Base-by-base conservation (phyloP, 2,797 vertebrate species). In the Pseudopleuronectes americanus region DNA sequence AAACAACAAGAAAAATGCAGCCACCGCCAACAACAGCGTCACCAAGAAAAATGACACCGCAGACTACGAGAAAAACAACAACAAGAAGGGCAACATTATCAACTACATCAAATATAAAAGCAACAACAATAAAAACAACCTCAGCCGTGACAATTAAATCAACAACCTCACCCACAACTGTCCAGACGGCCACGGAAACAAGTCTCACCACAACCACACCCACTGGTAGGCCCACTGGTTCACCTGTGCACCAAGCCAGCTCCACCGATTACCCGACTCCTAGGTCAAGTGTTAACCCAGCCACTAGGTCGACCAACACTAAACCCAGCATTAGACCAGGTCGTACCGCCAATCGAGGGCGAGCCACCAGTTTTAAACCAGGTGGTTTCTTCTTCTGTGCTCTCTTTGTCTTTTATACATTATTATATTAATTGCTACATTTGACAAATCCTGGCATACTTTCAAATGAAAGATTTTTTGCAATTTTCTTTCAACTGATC, bases 151-250 rank as follows among this genome's bases (percentile, higher is more conserved):
- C 77, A 80, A 47, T 76, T 52, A 79, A 76, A 72, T 56, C 87
- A 55, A 68, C 76, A 61, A 74, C 78, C 13, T 8, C 62, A 62
- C 54, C 76, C 64, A 77, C 87, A 62, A 75, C 89, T 45, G 63
- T 60, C 47, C 80, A 70, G 84, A 79, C 13, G 68, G 55, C 80
- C 55, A 52, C 16, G 68, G 76, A 75, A 59, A 70, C 86, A 36
- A 81, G 82, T 43, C 55, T 80, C 1, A 61, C 64, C 55, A 54
- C 82, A 60, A 82, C 83, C 52, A 68, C 84, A 53, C 66, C 84
- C 78, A 79, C 87, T 62, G 85, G 81, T 88, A 92, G 88, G 89
- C 85, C 71, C 43, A 54, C 85, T 64, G 82, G 73, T 82, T 79
- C 79, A 74, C 64, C 81, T 55, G 62, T 38, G 76, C 52, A 57